Percentiles rank a stretch among this genome's conserved stretches.
phyloP scores from a whole-genome alignment of 1,140 invertebrate species.

The Plutomurus gul region DNA sequence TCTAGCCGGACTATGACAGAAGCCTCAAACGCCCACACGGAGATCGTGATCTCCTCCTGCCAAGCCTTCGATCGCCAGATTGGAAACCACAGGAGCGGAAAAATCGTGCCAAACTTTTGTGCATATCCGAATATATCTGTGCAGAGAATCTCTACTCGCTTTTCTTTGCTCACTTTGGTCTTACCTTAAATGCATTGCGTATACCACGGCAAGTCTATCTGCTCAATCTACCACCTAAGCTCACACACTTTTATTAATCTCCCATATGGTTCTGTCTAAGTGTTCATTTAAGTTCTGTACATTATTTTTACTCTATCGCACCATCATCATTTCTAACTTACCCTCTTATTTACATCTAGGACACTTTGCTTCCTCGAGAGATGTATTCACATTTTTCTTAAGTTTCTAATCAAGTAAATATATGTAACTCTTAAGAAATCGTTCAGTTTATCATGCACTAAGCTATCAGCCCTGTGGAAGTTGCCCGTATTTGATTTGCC shows the following conservation, averaged over 20 bases:
- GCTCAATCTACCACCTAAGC: not conserved
- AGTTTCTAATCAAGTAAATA: too few species aligned
- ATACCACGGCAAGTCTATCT: not conserved
- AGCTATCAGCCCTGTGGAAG: too few species aligned
- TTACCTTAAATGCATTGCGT: not conserved
- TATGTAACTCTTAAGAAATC: too few species aligned
- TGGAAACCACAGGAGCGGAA: conserved; percentile 49
- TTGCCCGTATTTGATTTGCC: too few species aligned
- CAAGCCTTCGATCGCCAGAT: conserved; percentile 48
- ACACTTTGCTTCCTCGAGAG: too few species aligned
- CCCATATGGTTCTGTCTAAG: not conserved
- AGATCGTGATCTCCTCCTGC: conserved; percentile 47
- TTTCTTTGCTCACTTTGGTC: conserved; percentile 23
- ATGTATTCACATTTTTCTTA: too few species aligned
- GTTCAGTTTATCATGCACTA: too few species aligned
- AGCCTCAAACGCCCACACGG: conserved; percentile 49
- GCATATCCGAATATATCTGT: conserved; percentile 28
- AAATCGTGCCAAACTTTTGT: conserved; percentile 49
- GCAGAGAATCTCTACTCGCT: conserved; percentile 27
- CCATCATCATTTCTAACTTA: too few species aligned
- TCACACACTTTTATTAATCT: not conserved
- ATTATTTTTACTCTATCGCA: too few species aligned
- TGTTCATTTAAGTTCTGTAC: too few species aligned
- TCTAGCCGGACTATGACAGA: conserved; percentile 44
- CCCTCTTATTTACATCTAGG: too few species aligned